Evolutionary conservation across 2,797 vertebrate species (phyloP).

Genomic region (Muscicapa striata): DNA sequence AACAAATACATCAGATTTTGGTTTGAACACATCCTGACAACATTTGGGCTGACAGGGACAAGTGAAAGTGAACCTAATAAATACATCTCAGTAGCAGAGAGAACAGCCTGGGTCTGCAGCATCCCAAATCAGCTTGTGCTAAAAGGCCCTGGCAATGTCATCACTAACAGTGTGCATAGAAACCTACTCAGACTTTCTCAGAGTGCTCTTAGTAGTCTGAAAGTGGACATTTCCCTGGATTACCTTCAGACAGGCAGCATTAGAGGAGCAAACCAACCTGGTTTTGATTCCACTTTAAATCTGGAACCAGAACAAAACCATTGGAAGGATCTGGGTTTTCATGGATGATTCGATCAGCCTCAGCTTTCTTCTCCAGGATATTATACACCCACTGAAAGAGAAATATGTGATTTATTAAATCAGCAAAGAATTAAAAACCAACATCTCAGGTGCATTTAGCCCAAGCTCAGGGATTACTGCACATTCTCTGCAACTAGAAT

Average conservation of each 20-base stretch:
- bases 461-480: neutral
- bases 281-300: conserved; percentile 97
- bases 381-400: conserved; percentile 93
- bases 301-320: conserved; percentile 93
- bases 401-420: neutral
- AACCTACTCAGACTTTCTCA: neutral
- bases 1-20: neutral
- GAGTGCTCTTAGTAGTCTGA: fast-evolving
- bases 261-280: conserved; percentile 84
- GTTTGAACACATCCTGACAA: neutral
- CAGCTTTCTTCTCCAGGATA: conserved; percentile 95
- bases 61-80: neutral
- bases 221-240: neutral
- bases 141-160: neutral
- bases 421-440: neutral
- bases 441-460: neutral
- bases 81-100: neutral
- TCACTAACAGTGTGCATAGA: neutral
- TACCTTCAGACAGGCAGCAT: neutral
- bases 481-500: neutral
- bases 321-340: conserved; percentile 86
- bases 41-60: neutral
- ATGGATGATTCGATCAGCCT: conserved; percentile 86
- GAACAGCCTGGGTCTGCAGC: neutral
- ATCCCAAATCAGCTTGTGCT: neutral